Base-by-base conservation (phyloP, 1,140 invertebrate species). In the Globodera ellingtonae region DNA sequence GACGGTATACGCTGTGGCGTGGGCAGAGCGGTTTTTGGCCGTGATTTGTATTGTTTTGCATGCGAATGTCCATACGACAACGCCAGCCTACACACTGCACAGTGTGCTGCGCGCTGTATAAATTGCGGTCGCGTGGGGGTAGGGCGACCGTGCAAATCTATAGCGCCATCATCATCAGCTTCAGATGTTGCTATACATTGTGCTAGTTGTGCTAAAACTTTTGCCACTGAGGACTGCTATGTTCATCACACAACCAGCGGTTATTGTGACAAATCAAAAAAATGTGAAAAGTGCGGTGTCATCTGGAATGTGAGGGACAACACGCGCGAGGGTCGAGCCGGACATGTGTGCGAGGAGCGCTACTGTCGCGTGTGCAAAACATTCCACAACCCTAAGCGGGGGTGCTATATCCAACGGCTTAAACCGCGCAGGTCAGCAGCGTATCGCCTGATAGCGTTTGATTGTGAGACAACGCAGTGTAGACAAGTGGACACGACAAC, bases 381-480 rank as follows among this genome's bases (percentile, higher is more conserved):
- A 5, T 59, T 15, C 56, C 56, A 59, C 15, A 15, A 59, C 56
- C 13, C 13, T 5, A 15, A 18, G 15, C 9, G 56, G 56, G 56
- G 56, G 0, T 59, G 56, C 15, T 59, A 15, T 18, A 72, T 72
- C 71, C 5, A 44, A 2, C 18, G n/a, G n/a, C 24, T 72, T 3
- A 56, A 72, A 6, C 71, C 35, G 6, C 24, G 44, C 1, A 15
- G 44, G 0, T 6, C 47, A 10, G 18, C 6, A n/a, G 47, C 71
- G 8, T 72, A 9, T 21, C 71, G 71, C 3, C 24, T 72, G 21
- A 56, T 72, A 6, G 71, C 71, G 0, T 72, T 72, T 44, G 71
- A 72, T 4, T 72, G 47, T 4, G 71, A 72, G 21, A 72, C 71
- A 72, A 72, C 56, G 15, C 56, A 59, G 24, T 24, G 24, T 24